Conservation (phyloP, 2,113 vertebrate genomes). For the Sapajus apella region DNA sequence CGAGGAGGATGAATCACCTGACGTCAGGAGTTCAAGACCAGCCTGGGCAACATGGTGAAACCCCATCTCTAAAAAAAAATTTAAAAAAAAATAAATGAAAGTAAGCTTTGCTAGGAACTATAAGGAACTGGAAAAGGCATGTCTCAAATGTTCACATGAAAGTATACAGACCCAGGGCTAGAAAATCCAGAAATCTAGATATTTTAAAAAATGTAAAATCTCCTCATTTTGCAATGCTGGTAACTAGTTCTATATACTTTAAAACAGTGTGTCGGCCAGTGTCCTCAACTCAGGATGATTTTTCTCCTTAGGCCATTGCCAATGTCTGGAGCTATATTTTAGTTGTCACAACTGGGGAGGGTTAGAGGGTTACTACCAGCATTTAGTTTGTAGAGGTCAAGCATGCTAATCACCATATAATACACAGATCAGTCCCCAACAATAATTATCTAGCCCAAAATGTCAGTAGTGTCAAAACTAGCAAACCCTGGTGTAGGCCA, state of each 20-base stretch:
- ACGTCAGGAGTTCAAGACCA: too few relatives aligned
- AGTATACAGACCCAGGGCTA: neutral
- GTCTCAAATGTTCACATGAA: neutral
- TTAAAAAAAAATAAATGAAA: neutral
- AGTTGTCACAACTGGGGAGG: neutral
- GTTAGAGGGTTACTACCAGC: neutral
- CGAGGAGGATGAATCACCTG: too few relatives aligned
- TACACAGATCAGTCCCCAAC: neutral
- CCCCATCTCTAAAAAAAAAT: too few relatives aligned
- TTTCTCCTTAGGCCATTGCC: neutral
- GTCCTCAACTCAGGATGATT: neutral
- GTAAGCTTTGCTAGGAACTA: neutral
- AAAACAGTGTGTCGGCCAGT: neutral
- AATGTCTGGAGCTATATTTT: neutral
- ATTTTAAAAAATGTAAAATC: neutral
- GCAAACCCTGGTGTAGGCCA: neutral
- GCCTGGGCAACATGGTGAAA: too few relatives aligned
- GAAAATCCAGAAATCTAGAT: neutral
- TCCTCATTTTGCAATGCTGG: neutral
- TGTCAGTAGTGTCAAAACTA: neutral
- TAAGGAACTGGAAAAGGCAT: neutral
- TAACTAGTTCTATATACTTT: neutral
- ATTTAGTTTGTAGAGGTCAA: neutral
- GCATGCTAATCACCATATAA: neutral
- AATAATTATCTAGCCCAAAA: slow-evolving; percentile 5